Conservation (phyloP, 2,797 vertebrate species). For the Anolis apletophallus region DNA sequence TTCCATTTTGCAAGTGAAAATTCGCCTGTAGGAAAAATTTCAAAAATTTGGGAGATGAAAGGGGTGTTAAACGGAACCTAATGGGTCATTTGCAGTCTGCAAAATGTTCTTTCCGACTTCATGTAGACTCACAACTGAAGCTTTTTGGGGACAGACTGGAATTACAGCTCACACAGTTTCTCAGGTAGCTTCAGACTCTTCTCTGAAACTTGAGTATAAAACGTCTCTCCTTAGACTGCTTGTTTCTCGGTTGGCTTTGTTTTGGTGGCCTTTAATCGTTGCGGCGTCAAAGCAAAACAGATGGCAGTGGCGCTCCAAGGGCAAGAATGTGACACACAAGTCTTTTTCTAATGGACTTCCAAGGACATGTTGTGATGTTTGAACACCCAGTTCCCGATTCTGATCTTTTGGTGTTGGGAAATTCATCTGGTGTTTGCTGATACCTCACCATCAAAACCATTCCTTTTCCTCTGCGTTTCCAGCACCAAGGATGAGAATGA, state of each 20-base stretch:
- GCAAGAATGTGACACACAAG: not conserved
- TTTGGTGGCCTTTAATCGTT: not conserved
- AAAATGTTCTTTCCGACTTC: no score
- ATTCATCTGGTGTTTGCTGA: not conserved
- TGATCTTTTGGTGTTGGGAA: not conserved
- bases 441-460: not conserved
- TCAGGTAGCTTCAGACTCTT: not conserved
- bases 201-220: not conserved
- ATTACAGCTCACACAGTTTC: not conserved
- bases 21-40: no score
- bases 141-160: not conserved
- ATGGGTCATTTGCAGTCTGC: no score
- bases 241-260: not conserved
- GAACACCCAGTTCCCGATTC: not conserved
- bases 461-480: not conserved
- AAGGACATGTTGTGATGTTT: not conserved
- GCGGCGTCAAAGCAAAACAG: conserved; percentile 6
- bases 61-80: no score
- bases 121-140: not conserved
- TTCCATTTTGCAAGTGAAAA: no score
- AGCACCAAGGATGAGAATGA: not conserved
- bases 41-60: no score
- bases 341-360: not conserved
- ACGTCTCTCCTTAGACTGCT: not conserved
- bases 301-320: not conserved